Conservation (phyloP, 2,888 invertebrate species). For the Tuta absoluta region DNA sequence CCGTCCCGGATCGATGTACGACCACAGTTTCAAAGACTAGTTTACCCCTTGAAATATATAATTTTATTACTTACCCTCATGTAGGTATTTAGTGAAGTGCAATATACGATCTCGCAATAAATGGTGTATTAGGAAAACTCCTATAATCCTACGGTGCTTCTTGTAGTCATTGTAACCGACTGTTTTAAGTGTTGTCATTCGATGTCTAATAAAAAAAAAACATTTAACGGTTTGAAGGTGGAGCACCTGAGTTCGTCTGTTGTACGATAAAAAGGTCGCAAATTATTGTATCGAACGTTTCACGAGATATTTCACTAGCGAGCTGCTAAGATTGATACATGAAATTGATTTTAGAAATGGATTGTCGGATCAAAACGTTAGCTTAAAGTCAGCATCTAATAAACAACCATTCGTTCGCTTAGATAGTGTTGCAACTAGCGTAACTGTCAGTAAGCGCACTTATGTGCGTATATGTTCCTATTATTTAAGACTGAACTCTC, state of each 20-base stretch:
- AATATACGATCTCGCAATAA: constrained; percentile 59
- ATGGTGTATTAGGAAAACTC: constrained; percentile 45
- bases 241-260: constrained; percentile 52
- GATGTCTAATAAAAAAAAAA: constrained; percentile 34
- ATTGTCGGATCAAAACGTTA: neutral
- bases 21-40: too few relatives aligned
- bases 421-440: too few relatives aligned
- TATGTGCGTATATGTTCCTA: too few relatives aligned
- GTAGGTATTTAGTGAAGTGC: constrained; percentile 50
- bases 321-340: neutral
- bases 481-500: too few relatives aligned
- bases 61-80: too few relatives aligned
- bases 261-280: constrained; percentile 40
- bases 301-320: neutral
- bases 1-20: too few relatives aligned
- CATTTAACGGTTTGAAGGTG: constrained; percentile 23
- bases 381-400: too few relatives aligned
- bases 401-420: too few relatives aligned
- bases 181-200: constrained; percentile 34
- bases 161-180: constrained; percentile 37
- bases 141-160: constrained; percentile 46
- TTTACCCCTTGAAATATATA: too few relatives aligned
- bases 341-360: neutral
- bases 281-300: neutral
- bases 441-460: too few relatives aligned